Conservation (phyloP, 2,888 invertebrate genomes). For the Drosophila anomelani region DNA sequence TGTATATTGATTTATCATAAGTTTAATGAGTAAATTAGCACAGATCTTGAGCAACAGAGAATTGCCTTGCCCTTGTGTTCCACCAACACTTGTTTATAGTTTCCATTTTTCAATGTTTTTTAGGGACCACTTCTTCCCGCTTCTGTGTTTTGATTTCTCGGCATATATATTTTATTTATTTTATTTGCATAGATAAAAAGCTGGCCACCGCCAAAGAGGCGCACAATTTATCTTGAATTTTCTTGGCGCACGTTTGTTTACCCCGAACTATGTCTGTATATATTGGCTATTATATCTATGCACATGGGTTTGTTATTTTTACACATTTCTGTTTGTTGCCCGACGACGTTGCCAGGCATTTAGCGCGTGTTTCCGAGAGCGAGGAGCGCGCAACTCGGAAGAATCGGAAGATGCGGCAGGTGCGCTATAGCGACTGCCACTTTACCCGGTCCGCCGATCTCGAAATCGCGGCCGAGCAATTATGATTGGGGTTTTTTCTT, state of each 20-base stretch:
- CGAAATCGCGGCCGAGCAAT: conserved; percentile 24
- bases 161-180: conserved; percentile 35
- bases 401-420: conserved; percentile 60
- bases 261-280: conserved; percentile 40
- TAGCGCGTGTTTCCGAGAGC: conserved; percentile 41
- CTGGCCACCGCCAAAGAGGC: conserved; percentile 32
- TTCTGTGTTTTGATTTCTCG: conserved; percentile 43
- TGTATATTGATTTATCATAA: conserved; percentile 13
- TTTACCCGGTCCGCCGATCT: conserved; percentile 33
- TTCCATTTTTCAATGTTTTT: conserved; percentile 7
- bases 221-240: conserved; percentile 62
- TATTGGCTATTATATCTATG: conserved; percentile 32
- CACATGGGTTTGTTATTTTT: conserved; percentile 69
- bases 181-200: conserved; percentile 62
- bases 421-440: conserved; percentile 67
- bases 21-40: conserved; percentile 2
- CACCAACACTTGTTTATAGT: conserved; percentile 6
- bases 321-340: conserved; percentile 55
- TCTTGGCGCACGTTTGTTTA: conserved; percentile 54
- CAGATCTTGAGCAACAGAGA: not conserved
- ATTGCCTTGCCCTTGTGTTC: conserved; percentile 18
- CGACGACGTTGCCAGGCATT: conserved; percentile 38
- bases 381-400: not conserved
- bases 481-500: conserved; percentile 30
- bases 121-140: conserved; percentile 1